Percentiles rank a stretch among this genome's conserved stretches.
Conservation (phyloP, 2,888 invertebrate genomes). For the Maniola hyperantus region DNA sequence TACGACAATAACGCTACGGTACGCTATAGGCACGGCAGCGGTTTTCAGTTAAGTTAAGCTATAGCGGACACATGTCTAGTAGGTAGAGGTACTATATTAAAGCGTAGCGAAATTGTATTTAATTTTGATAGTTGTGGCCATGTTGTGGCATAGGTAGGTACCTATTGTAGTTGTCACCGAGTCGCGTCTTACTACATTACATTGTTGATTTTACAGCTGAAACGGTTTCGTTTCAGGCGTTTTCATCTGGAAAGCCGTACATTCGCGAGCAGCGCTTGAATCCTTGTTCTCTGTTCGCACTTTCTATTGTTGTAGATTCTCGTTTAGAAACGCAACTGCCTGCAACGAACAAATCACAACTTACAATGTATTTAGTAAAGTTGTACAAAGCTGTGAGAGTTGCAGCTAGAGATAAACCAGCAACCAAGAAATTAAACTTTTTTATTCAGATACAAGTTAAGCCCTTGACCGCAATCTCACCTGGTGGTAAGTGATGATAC, state of each 20-base stretch:
- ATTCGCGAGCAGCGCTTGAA: slow-evolving; percentile 20
- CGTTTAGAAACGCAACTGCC: slow-evolving; percentile 20
- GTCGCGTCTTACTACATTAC: background rate
- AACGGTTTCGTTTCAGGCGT: slow-evolving; percentile 26
- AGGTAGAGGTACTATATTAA: no score
- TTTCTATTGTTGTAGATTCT: slow-evolving; percentile 26
- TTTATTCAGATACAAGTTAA: no score
- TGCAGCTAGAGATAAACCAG: background rate
- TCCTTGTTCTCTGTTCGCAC: slow-evolving; percentile 11
- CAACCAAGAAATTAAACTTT: no score
- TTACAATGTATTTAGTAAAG: background rate
- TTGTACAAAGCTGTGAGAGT: background rate
- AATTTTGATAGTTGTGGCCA: background rate
- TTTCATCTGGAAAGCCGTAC: slow-evolving; percentile 24
- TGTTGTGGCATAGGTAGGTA: no score
- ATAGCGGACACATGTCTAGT: no score
- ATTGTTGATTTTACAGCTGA: slow-evolving; percentile 12
- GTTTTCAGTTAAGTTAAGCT: no score
- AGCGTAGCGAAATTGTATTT: no score
- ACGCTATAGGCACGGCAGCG: no score
- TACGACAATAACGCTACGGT: no score
- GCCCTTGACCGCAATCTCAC: no score
- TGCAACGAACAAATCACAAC: background rate
- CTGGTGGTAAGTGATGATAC: no score
- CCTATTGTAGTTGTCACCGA: background rate